phyloP scores from a whole-genome alignment of 2,797 vertebrate species.

The Spinus olivaceus region DNA sequence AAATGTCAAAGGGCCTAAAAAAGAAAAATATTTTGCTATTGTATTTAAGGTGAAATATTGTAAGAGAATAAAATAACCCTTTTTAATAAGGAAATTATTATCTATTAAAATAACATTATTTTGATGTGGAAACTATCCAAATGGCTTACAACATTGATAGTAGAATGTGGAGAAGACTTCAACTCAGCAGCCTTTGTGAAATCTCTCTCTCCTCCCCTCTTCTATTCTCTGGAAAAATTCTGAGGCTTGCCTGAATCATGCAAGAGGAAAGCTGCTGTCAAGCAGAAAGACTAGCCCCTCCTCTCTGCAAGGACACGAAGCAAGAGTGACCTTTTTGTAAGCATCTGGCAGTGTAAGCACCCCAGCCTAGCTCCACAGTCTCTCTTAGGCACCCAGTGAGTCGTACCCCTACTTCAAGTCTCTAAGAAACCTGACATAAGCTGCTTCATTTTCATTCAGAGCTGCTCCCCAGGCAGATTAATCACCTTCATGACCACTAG shows the following conservation, averaged over 20 bases:
- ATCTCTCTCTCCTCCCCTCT: neutral
- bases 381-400: neutral
- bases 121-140: neutral
- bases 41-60: neutral
- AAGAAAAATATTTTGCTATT: neutral
- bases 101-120: neutral
- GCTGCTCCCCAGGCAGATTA: neutral
- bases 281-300: neutral
- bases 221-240: neutral
- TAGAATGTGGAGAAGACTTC: neutral
- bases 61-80: neutral
- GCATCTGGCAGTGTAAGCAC: neutral
- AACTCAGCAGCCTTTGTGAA: neutral
- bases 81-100: neutral
- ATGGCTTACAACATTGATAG: neutral
- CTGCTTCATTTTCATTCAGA: neutral
- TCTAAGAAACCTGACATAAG: neutral
- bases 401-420: neutral
- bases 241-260: neutral
- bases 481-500: neutral
- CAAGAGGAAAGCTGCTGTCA: neutral
- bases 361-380: neutral
- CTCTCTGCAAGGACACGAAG: neutral
- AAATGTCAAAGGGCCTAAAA: neutral
- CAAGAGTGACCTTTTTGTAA: neutral